Evolutionary conservation across 1,140 invertebrate genomes (phyloP).

Genomic region (Doryteuthis pealeii): DNA sequence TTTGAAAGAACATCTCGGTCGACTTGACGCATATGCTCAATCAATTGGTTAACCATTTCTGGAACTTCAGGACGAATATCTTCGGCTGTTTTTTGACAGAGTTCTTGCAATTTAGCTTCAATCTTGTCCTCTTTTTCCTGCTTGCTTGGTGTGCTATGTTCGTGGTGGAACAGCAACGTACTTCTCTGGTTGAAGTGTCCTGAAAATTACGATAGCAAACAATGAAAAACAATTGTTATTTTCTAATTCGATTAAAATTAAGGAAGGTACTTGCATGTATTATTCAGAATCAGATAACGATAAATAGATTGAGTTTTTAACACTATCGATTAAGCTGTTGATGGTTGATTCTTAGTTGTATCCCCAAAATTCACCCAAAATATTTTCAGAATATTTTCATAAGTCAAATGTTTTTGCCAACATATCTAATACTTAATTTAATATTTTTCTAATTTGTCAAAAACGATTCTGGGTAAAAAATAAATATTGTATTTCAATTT

Average conservation of each 20-base stretch:
- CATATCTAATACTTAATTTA: neutral
- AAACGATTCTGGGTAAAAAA: too few species aligned
- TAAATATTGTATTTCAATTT: neutral
- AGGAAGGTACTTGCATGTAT: neutral
- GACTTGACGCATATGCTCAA: neutral
- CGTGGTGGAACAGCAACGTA: neutral
- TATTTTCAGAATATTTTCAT: neutral
- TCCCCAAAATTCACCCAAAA: neutral
- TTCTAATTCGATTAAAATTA: neutral
- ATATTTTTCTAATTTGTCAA: neutral
- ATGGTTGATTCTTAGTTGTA: neutral
- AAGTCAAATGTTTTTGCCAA: neutral
- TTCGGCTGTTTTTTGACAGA: conserved; percentile 21
- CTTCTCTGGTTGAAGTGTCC: neutral
- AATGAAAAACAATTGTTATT: neutral
- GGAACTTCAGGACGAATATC: conserved; percentile 50
- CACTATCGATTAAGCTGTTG: neutral
- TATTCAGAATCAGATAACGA: neutral
- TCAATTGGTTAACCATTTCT: conserved; percentile 53
- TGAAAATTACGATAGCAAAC: neutral
- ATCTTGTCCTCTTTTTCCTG: neutral
- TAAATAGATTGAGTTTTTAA: neutral
- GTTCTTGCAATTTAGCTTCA: neutral
- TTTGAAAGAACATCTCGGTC: neutral
- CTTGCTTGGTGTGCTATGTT: neutral